Percentiles rank a stretch among this genome's conserved stretches.
These are phyloP conservation scores for Phanerotoma sp. DNA, from an alignment of 2,888 invertebrate genomes.

Conservation along the genomic window DNA sequence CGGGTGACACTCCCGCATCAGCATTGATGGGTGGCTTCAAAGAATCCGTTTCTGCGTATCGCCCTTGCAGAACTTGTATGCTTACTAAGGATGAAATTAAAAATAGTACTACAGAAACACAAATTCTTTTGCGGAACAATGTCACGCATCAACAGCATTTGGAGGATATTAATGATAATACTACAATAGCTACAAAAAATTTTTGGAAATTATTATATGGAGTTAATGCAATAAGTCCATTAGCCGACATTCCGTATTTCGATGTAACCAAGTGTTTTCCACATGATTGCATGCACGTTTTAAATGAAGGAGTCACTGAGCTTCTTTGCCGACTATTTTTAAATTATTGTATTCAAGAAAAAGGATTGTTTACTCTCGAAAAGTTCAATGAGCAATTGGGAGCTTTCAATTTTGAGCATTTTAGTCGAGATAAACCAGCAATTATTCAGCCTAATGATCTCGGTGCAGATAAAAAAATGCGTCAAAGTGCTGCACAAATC, in stretches of 20 bases:
- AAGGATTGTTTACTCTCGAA: conserved; percentile 29
- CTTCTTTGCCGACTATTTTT: conserved; percentile 24
- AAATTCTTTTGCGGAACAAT: conserved; percentile 12
- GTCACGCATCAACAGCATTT: conserved; percentile 17
- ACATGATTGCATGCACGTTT: conserved; percentile 29
- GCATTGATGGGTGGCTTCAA: conserved; percentile 35
- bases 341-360: conserved; percentile 29
- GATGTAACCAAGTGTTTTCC: conserved; percentile 17
- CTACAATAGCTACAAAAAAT: conserved; percentile 5
- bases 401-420: conserved; percentile 34
- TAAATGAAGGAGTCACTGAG: conserved; percentile 31
- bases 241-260: conserved; percentile 4
- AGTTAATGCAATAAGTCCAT: conserved; percentile 15
- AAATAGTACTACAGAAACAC: conserved; percentile 8
- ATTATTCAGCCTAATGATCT: conserved; percentile 26
- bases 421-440: conserved; percentile 35
- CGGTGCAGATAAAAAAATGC: conserved; percentile 18
- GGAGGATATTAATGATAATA: too few relatives aligned
- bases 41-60: conserved; percentile 33
- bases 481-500: conserved; percentile 37
- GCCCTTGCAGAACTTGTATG: conserved; percentile 31
- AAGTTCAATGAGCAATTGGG: conserved; percentile 32
- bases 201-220: conserved; percentile 8
- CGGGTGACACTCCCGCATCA: conserved; percentile 33
- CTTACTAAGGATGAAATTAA: conserved; percentile 9